A percentile compares a stretch with the other conserved stretches of the same genome.
Conservation (phyloP, 2,113 vertebrate genomes). For the Tinamus guttatus region DNA sequence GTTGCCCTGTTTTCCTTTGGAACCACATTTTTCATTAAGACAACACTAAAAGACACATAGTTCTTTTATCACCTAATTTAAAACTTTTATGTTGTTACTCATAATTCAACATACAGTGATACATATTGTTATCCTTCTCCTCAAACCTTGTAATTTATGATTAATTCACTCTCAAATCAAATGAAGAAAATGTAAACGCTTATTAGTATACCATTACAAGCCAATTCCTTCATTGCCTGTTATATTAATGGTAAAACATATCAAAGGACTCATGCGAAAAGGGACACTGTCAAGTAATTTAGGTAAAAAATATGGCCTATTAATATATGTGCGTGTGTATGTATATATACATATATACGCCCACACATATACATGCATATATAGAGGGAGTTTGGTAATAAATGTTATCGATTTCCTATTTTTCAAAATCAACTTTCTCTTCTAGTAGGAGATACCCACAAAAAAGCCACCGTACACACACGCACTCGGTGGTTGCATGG, state of each 20-base stretch:
- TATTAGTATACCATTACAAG: constrained; percentile 68
- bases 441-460: constrained; percentile 31
- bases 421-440: neutral
- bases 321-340: neutral
- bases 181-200: constrained; percentile 52
- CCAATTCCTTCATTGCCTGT: constrained; percentile 68
- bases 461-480: neutral
- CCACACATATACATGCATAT: neutral
- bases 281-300: constrained; percentile 72
- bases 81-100: constrained; percentile 12
- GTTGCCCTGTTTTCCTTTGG: constrained; percentile 38
- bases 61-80: constrained; percentile 55
- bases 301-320: constrained; percentile 33
- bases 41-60: constrained; percentile 60
- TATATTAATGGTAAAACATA: constrained; percentile 57
- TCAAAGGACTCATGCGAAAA: constrained; percentile 66
- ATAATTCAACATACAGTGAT: constrained; percentile 56
- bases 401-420: neutral
- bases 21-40: constrained; percentile 57
- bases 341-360: neutral
- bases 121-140: constrained; percentile 54
- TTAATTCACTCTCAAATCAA: constrained; percentile 65
- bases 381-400: neutral
- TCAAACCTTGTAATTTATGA: constrained; percentile 48
- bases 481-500: neutral